Base-by-base conservation (phyloP, 1,140 invertebrate species). In the Macrobrachium rosenbergii region DNA sequence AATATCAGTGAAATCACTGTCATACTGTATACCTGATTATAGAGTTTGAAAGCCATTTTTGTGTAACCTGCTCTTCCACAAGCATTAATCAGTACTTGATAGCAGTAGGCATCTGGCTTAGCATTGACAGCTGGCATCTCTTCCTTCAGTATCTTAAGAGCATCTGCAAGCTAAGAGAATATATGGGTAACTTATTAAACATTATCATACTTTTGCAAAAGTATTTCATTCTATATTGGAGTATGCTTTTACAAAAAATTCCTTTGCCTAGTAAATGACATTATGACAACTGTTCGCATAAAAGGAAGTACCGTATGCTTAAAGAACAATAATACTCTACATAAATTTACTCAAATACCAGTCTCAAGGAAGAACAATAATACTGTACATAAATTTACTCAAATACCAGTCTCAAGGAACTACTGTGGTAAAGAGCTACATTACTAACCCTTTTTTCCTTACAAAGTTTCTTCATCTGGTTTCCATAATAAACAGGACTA, bases 31-130 rank as follows among this genome's bases (percentile, higher is more conserved):
- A 89, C 85, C 85, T 88, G 76, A 72, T 95, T 96, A 90, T 94
- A 98, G 0, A 98, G 91, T 88, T 94, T 93, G 91, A 98, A 98
- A 28, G 96, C 96, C 92, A 96, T 96, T 90, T 96, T 95, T 58
- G 96, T 94, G 90, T 96, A 96, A 2, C 98, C 97, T 8, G 95
- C 94, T 88, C 94, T 91, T 10, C 96, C 96, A 93, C 96, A 97
- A 14, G 94, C 95, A 88, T 94, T 93, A 83, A 99, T 96, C 43
- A 98, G 91, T 62, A 97, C 92, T 91, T 95, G 96, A 90, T 95
- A 89, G 82, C 87, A 88, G 77, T 96, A 96, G 86, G 93, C 93
- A 81, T 94, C 94, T 0, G 97, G 97, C 91, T 95, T 95, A 10
- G 96, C 95, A 90, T 94, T 93, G 91, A 97, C 96, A 90, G 95